Evolutionary conservation across 92 coral and sea anemone genomes (phyloP), one percentile per base, ranked within the genome.

Genomic region (Palythoa caribaeorum): DNA sequence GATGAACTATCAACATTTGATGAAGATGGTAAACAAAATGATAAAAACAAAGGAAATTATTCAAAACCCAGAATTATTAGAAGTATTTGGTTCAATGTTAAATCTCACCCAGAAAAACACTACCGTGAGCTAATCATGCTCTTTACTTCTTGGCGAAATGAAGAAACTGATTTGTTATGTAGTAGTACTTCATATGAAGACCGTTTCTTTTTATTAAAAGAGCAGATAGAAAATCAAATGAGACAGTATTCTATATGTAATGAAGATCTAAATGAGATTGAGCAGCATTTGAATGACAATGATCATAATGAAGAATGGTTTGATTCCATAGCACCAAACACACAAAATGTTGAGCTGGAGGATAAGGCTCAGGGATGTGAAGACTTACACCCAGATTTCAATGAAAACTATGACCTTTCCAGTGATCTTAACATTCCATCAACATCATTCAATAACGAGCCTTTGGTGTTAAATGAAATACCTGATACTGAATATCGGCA

Each of bases 401-500:
- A 66, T 66, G 72, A 66, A 66, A 66, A 28, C 72, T 66, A 66
- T 66, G 72, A 66, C 72, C 72, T 66, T 28, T 66, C 72, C 36
- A 28, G 13, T 66, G 72, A 19, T 66, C 37, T 66, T 19, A 66
- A 66, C 72, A 66, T 66, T 66, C 72, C 38, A 19, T 66, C 37
- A 66, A 19, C 72, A 66, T 57, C 72, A 66, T 66, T 66, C 72
- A 19, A 19, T 19, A 66, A 66, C 19, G 72, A 66, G 38, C 72
- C 72, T 17, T 66, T 66, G 38, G 38, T 66, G 36, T 70, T 63
- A 50, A 87, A 90, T 80, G 93, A 90, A 80, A 36, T 90, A 38
- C 53, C 72, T 38, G 93, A 87, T 80, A 87, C 80, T 10, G 83
- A 87, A 52, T 90, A 87, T 73, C 75, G 93, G 9, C 50, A 73